Conservation (phyloP, 2,797 vertebrate genomes). For the Morus bassanus region DNA sequence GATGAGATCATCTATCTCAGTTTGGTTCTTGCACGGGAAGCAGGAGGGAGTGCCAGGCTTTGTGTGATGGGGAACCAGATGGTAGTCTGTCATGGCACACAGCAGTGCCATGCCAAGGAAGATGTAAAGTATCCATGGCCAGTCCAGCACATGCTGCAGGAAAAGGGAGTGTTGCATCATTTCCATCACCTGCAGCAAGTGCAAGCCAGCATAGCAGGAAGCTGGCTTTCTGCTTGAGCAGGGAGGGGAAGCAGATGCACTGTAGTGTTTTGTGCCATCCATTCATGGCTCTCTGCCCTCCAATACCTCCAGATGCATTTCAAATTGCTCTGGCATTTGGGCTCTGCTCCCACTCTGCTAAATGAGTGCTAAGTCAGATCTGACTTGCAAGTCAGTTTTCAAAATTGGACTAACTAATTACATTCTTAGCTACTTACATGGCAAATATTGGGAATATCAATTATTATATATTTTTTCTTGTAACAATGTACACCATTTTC, state of each 20-base stretch:
- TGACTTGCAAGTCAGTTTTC: neutral
- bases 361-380: neutral
- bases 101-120: neutral
- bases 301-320: neutral
- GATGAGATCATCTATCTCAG: neutral
- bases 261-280: neutral
- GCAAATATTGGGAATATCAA: neutral
- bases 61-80: neutral
- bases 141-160: neutral
- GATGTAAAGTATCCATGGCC: neutral
- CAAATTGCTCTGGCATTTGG: neutral
- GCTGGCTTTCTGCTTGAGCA: neutral
- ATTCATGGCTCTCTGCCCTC: neutral
- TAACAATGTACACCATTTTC: neutral
- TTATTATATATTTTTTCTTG: neutral
- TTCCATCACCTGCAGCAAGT: neutral
- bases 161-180: neutral
- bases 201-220: neutral
- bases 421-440: neutral
- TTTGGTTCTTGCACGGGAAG: neutral
- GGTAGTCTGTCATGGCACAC: neutral
- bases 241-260: neutral
- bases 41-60: neutral
- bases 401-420: neutral
- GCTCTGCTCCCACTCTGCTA: neutral